These are phyloP conservation scores for Python bivittatus DNA, from an alignment of 2,113 vertebrate genomes.

Conservation along the genomic window DNA sequence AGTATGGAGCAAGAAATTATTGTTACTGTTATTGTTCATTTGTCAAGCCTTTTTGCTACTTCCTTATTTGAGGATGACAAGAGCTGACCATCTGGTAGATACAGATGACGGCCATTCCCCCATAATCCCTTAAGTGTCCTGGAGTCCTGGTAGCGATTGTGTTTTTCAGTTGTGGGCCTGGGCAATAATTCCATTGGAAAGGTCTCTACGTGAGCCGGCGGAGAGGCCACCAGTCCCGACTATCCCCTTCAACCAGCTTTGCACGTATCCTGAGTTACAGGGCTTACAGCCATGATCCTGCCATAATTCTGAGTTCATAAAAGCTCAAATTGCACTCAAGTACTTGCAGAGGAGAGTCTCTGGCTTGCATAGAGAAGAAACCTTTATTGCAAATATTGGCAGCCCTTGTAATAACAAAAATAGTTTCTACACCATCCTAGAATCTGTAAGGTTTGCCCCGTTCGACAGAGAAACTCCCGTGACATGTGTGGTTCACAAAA, in stretches of 20 bases:
- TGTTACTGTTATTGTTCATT: neutral
- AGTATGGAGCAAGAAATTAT: neutral
- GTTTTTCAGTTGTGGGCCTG: neutral
- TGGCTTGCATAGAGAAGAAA: neutral
- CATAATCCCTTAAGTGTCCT: neutral
- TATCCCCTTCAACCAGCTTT: neutral
- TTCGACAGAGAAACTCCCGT: too few species aligned
- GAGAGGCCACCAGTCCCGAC: neutral
- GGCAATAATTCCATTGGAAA: neutral
- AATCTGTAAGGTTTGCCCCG: too few species aligned
- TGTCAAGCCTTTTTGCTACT: neutral
- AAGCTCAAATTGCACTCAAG: neutral
- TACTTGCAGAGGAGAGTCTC: neutral
- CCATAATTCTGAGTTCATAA: neutral
- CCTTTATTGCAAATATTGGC: neutral
- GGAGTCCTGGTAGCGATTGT: neutral
- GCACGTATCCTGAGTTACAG: neutral
- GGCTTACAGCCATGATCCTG: neutral
- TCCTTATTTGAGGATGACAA: neutral
- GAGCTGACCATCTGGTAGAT: neutral
- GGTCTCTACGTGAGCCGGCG: neutral
- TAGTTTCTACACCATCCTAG: too few species aligned
- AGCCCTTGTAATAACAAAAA: neutral
- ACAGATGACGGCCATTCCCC: neutral
- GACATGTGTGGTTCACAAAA: too few species aligned